Base-by-base conservation (phyloP, 2,113 vertebrate species). In the Tympanuchus pallidicinctus region DNA sequence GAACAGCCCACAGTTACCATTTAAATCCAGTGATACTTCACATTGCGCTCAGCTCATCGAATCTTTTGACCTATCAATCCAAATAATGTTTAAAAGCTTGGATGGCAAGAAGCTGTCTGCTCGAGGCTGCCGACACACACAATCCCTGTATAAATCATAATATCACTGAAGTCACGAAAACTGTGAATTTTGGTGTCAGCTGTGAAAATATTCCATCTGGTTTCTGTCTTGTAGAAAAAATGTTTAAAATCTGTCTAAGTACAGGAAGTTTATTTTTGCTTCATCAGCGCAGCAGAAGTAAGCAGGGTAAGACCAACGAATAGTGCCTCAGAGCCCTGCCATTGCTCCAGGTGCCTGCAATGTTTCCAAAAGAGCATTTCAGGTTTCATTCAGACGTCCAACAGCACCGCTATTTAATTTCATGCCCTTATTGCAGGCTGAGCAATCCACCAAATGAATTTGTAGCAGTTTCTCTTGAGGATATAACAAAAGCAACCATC, bases 181-280 rank as follows among this genome's bases (percentile, higher is more conserved):
- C 84, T 96, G 96, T 94, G 93, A 97, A 94, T 96, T 96, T 89
- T 85, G 47, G 66, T 91, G 90, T 96, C 96, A 96, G 94, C 97
- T 97, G 97, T 97, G 95, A 97, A 97, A 97, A 97, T 80, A 92
- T 94, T 94, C 96, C 89, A 94, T 95, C 96, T 96, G 92, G 89
- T 95, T 97, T 97, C 95, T 95, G 94, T 96, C 97, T 97, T 89
- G 47, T 48, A 97, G 89, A 87, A 93, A 96, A 97, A 97, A 97
- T 95, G 82, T 91, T 96, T 96, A 89, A 95, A 97, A 95, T 94
- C 96, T 92, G 94, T 91, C 94, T 92, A 93, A 95, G 93, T 86
- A 90, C 88, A 95, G 91, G 92, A 92, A 92, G 88, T 94, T 93
- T 94, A 80, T 91, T 97, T 96, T 94, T 94, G 94, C 93, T 94